Base-by-base conservation (phyloP, 2,113 vertebrate species). In the Rutilus rutilus region DNA sequence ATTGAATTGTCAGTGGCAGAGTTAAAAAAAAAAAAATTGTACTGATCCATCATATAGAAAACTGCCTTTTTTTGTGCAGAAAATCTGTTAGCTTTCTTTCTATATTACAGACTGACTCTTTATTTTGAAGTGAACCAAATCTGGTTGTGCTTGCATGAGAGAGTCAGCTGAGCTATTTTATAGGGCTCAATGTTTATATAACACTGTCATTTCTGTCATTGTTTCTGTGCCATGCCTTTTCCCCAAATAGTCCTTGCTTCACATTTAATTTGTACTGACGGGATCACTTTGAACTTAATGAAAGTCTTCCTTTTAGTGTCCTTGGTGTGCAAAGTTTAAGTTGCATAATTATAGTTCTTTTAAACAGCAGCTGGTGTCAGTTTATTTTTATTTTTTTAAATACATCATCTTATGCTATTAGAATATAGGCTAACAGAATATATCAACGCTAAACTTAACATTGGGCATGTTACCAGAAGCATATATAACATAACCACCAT, bases 231-330 rank as follows among this genome's bases (percentile, higher is more conserved):
- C 67, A 60, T 76, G 62, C 30, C 39, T 33, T 88, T 57, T 86
- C 86, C 77, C 42, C 47, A 86, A 73, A 33, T 81, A 30, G 23
- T 77, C 19, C 42, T 54, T 80, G 76, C 80, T 77, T 86, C 17
- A 78, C 12, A 84, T 89, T 82, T 78, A 62, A 78, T 64, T 86
- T 77, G 45, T 75, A 87, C 84, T 81, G 59, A 23, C 52, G 75
- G 76, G 19, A 84, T 84, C 54, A 64, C 65, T 82, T 80, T 87
- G 81, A 89, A 71, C 67, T 84, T 21, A 47, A 64, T 65, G n/a
- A 21, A 60, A 47, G 39, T 60, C n/a, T 54, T 45, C 14, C 30
- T 78, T 59, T 78, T 59, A 17, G 30, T 60, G 10, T 60, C 2
- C 57, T 64, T 80, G 57, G 2, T 17, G 25, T 27, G n/a, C 19